These are phyloP conservation scores for Notolabrus celidotus DNA, from an alignment of 2,797 vertebrate genomes.

Conservation along the genomic window DNA sequence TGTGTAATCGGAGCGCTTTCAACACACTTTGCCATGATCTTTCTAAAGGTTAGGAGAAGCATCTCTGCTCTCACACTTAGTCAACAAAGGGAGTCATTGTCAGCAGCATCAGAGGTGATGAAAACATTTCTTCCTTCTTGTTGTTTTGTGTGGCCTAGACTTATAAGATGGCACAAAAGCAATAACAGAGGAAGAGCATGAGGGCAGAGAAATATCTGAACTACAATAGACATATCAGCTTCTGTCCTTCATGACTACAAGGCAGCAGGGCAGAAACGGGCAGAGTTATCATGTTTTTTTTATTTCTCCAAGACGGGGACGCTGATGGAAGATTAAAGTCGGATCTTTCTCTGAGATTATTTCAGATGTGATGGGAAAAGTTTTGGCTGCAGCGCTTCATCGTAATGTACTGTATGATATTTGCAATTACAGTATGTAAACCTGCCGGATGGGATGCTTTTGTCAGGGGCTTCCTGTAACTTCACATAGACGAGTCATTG, in stretches of 20 bases:
- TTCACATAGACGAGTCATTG: conserved; percentile 32
- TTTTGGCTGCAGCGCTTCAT: conserved; percentile 3
- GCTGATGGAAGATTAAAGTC: conserved; percentile 1
- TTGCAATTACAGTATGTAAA: conserved; percentile 19
- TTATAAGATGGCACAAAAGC: conserved; percentile 63
- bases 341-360: conserved; percentile 5
- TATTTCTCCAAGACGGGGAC: too few relatives aligned
- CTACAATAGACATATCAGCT: conserved; percentile 63
- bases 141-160: conserved; percentile 63
- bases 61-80: conserved; percentile 70
- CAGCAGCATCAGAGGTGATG: conserved; percentile 64
- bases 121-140: conserved; percentile 39
- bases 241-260: conserved; percentile 57
- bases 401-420: background rate
- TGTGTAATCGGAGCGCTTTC: conserved; percentile 30
- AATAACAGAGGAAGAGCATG: conserved; percentile 62
- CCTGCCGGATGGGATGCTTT: conserved; percentile 49
- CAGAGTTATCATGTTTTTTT: conserved; percentile 19
- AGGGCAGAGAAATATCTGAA: conserved; percentile 57
- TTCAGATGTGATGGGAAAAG: conserved; percentile 3
- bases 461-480: conserved; percentile 39
- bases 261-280: conserved; percentile 27
- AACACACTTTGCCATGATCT: conserved; percentile 41
- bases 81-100: conserved; percentile 73
- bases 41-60: conserved; percentile 70